Conservation (phyloP, 2,113 vertebrate genomes). For the Geothlypis trichas region DNA sequence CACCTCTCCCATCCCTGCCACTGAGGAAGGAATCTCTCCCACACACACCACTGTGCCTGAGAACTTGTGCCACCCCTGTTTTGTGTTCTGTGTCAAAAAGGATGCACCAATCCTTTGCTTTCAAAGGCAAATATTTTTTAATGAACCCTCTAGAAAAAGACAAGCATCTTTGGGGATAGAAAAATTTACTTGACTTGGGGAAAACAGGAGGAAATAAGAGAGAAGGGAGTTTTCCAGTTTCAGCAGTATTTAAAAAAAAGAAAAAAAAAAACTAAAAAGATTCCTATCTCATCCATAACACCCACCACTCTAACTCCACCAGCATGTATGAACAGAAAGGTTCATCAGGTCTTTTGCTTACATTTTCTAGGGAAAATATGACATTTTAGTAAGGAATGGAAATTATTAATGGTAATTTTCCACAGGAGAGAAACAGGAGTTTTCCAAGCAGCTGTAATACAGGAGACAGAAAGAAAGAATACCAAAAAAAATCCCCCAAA, state of each 20-base stretch:
- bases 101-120: background rate
- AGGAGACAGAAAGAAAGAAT: background rate
- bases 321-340: background rate
- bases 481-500: accelerated
- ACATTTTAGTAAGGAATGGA: background rate
- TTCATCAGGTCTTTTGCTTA: background rate
- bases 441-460: background rate
- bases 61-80: background rate
- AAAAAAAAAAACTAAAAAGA: background rate
- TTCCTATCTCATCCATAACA: background rate
- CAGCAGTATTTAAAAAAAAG: background rate
- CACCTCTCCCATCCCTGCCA: background rate
- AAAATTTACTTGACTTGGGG: background rate
- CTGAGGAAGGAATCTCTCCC: background rate
- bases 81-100: background rate
- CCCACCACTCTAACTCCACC: background rate
- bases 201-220: background rate
- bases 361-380: background rate
- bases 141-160: background rate
- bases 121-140: background rate
- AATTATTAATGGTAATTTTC: background rate
- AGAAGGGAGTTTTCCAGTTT: background rate
- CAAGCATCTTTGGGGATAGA: background rate
- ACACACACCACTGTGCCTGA: background rate
- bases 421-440: background rate